Conservation (phyloP, 1,140 invertebrate genomes). For the Triops longicaudatus region DNA sequence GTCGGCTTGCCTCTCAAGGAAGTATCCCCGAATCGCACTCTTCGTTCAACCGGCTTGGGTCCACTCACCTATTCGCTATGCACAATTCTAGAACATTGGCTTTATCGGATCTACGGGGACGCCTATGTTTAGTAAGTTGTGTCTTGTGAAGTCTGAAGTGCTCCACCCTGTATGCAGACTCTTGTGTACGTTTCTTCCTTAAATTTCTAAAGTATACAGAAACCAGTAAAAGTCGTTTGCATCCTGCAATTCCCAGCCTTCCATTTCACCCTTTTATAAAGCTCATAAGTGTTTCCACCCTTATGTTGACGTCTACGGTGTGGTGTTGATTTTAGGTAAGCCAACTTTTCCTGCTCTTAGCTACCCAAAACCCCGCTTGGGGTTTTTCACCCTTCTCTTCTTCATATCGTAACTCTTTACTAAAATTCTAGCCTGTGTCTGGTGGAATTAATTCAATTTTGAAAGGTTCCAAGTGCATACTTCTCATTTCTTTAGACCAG, state of each 20-base stretch:
- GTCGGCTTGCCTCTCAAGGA: too few relatives aligned
- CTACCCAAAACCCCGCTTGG: not conserved
- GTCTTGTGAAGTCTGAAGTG: not conserved
- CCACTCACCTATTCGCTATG: not conserved
- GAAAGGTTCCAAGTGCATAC: too few relatives aligned
- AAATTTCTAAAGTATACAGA: not conserved
- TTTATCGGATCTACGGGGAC: slow-evolving; percentile 11
- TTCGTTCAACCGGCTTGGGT: too few relatives aligned
- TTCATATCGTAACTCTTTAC: not conserved
- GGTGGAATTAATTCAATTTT: too few relatives aligned
- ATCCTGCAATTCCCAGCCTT: not conserved
- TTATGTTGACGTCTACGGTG: not conserved
- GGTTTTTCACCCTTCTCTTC: not conserved
- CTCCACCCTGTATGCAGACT: slow-evolving; percentile 10
- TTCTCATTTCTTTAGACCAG: too few relatives aligned
- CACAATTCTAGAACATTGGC: not conserved
- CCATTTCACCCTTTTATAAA: not conserved
- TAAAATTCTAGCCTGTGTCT: too few relatives aligned
- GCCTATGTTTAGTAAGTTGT: slow-evolving; percentile 7
- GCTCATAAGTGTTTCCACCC: not conserved
- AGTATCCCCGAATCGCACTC: too few relatives aligned
- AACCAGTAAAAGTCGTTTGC: not conserved
- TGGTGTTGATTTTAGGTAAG: slow-evolving; percentile 12
- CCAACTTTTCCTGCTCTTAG: not conserved
- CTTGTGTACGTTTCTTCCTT: not conserved